These are phyloP conservation scores for Drosophila cardini DNA, from an alignment of 1,140 invertebrate genomes.

Conservation along the genomic window DNA sequence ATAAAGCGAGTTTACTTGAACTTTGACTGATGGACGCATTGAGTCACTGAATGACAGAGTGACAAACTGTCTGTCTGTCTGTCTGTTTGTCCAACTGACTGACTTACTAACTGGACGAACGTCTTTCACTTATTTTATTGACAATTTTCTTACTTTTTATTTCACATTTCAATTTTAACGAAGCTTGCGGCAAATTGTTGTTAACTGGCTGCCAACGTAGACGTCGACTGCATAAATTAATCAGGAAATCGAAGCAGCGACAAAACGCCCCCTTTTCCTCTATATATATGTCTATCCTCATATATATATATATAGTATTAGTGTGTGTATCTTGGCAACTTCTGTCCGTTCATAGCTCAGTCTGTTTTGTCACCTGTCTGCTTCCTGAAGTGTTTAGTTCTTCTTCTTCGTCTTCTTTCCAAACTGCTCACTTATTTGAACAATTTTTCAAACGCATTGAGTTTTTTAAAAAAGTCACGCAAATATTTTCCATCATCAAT, in stretches of 20 bases:
- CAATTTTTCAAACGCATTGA: conserved; percentile 66
- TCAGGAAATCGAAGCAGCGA: conserved; percentile 74
- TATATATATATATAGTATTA: no score
- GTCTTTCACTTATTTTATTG: conserved; percentile 75
- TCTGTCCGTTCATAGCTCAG: neutral
- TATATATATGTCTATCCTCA: no score
- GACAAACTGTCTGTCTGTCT: conserved; percentile 15
- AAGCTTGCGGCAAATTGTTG: conserved; percentile 80
- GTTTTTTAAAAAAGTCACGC: conserved; percentile 48
- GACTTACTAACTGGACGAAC: conserved; percentile 27
- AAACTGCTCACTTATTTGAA: conserved; percentile 50
- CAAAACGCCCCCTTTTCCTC: conserved; percentile 14
- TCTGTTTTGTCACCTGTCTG: conserved; percentile 46
- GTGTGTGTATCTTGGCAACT: conserved; percentile 1
- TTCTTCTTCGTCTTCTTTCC: neutral
- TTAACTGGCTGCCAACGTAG: conserved; percentile 62
- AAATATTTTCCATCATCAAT: conserved; percentile 74
- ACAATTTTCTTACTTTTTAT: conserved; percentile 67
- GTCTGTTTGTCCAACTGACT: conserved; percentile 6
- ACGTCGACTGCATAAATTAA: conserved; percentile 68
- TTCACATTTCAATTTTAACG: conserved; percentile 72
- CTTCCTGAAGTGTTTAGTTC: conserved; percentile 48
- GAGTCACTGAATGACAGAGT: conserved; percentile 19
- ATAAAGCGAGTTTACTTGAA: conserved; percentile 20
- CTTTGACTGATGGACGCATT: conserved; percentile 48